Percentiles rank a stretch among this genome's conserved stretches.
Evolutionary conservation across 23 tunicate genomes (phyloP).

Genomic region (Oikopleura vanhoeffeni): DNA sequence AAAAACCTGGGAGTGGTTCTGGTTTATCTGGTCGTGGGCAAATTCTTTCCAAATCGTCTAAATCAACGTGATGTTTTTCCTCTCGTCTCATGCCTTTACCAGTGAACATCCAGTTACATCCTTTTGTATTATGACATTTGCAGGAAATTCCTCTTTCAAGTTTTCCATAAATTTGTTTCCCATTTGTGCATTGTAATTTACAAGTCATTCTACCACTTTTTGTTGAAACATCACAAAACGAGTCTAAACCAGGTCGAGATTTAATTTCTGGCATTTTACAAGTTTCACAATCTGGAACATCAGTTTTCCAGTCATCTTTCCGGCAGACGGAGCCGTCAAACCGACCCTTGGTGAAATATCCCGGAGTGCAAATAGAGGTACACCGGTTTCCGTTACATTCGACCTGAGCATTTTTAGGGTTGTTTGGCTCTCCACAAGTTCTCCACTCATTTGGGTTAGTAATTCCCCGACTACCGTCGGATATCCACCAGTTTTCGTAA

Average conservation of each 20-base stretch:
- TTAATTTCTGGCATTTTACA: neutral
- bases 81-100: constrained; percentile 1
- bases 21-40: neutral
- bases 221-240: neutral
- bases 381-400: neutral
- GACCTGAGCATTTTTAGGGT: neutral
- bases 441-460: neutral
- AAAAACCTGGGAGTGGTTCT: neutral
- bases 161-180: neutral
- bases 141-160: neutral
- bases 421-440: neutral
- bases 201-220: neutral
- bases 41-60: neutral
- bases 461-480: neutral
- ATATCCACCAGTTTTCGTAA: neutral
- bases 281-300: neutral
- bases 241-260: constrained; percentile 1
- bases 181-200: neutral
- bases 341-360: neutral
- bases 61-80: neutral
- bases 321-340: neutral
- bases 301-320: neutral
- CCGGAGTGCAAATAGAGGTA: neutral
- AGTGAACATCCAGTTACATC: constrained; percentile 13
- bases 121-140: constrained; percentile 15